Base-by-base conservation (phyloP, 1,140 invertebrate genomes). In the Ericerus pela region DNA sequence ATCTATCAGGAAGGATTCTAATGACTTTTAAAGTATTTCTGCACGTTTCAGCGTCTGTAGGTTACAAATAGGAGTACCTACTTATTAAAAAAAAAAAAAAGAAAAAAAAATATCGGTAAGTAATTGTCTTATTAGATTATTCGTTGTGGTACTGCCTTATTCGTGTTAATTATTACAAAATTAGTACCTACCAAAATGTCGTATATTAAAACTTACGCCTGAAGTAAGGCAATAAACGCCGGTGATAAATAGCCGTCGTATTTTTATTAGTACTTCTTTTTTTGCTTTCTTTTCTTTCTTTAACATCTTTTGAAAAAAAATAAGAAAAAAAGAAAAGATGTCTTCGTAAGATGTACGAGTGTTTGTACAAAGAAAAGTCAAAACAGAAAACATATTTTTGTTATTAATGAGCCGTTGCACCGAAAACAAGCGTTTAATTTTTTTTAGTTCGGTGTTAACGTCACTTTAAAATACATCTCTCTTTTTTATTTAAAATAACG, bases 391-490 rank as follows among this genome's bases (percentile, higher is more conserved):
- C 18, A 47, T 47, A 47, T 47, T 47, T 47, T 47, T 47, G 41
- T 47, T 47, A 47, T 47, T 47, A 47, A 47, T 47, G 41, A 47
- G 41, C 41, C 41, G 41, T 47, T 47, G 41, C 41, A 47, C 41
- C 41, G 41, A 47, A 47, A 47, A 47, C 41, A 47, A 47, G 41
- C 41, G 41, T 47, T 47, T 47, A 47, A 47, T 47, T 47, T 47
- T n/a, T n/a, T 47, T 47, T 47, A 47, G 41, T 47, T 47, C 16
- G 41, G 41, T 47, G 41, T 47, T 24, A 47, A 47, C 41, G 41
- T 47, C 41, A 47, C 41, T 47, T 47, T 47, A 47, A 47, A 47
- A 47, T 47, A 47, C 41, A 47, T 47, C 41, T 47, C 18, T 47
- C n/a, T n/a, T n/a, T n/a, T n/a, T n/a, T n/a, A n/a, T n/a, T 47